These are phyloP conservation scores for Euborellia annulipes DNA, from an alignment of 1,140 invertebrate genomes.

Conservation along the genomic window DNA sequence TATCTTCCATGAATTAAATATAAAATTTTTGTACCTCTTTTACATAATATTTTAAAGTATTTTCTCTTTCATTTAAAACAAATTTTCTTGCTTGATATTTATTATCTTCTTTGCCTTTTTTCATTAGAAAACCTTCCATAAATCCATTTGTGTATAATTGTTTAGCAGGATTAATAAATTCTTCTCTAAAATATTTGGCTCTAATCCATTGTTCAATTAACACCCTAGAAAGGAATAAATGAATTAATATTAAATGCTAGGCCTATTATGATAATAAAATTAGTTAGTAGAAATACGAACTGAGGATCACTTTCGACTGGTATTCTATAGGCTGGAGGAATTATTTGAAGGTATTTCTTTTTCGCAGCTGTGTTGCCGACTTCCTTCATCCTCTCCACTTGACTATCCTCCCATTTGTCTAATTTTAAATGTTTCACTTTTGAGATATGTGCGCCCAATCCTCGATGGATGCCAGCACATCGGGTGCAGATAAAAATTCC, in stretches of 20 bases:
- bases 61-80: slow-evolving; percentile 59
- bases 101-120: slow-evolving; percentile 73
- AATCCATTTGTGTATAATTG: slow-evolving; percentile 58
- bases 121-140: slow-evolving; percentile 78
- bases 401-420: slow-evolving; percentile 71
- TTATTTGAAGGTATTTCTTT: slow-evolving; percentile 61
- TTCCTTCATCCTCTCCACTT: slow-evolving; percentile 61
- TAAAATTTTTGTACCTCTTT: slow-evolving; percentile 42
- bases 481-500: slow-evolving; percentile 76
- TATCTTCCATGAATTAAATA: no score
- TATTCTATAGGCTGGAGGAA: slow-evolving; percentile 65
- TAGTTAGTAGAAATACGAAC: slow-evolving; percentile 41
- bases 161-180: slow-evolving; percentile 64
- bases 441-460: slow-evolving; percentile 71
- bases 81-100: slow-evolving; percentile 70
- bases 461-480: slow-evolving; percentile 68
- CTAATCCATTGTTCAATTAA: slow-evolving; percentile 80
- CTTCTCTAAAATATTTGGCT: slow-evolving; percentile 77
- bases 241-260: no score
- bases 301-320: slow-evolving; percentile 61
- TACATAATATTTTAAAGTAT: slow-evolving; percentile 70
- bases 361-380: slow-evolving; percentile 64
- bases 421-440: slow-evolving; percentile 77
- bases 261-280: no score
- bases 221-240: slow-evolving; percentile 43